Evolutionary conservation across 2,113 vertebrate genomes (phyloP).

Genomic region (Eclectus roratus): DNA sequence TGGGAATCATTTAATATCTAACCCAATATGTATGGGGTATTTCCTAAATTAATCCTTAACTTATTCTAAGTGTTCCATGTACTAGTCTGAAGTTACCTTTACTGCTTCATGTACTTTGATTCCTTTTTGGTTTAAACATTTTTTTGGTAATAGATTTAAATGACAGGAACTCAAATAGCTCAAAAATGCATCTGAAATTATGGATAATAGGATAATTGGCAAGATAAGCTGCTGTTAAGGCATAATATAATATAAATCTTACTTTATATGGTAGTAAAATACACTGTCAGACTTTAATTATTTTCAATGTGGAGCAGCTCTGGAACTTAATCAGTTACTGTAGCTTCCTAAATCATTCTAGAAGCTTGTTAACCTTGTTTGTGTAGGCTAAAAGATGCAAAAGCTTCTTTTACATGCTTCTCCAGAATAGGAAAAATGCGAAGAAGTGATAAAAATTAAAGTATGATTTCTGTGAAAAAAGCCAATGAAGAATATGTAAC

Average conservation of each 20-base stretch:
- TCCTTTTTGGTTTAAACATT: background rate
- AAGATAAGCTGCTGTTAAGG: slow-evolving; percentile 22
- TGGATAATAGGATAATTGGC: slow-evolving; percentile 6
- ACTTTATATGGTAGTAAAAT: background rate
- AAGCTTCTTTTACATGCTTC: background rate
- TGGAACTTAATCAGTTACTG: background rate
- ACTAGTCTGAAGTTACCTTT: background rate
- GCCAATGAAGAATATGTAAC: background rate
- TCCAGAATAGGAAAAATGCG: background rate
- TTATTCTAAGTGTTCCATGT: background rate
- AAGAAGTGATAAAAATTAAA: background rate
- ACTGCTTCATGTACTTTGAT: background rate
- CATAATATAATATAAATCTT: background rate
- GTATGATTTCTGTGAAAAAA: background rate
- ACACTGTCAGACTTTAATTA: slow-evolving; percentile 15
- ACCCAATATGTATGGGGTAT: background rate
- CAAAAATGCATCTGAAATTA: background rate
- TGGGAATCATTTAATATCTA: background rate
- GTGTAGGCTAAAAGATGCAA: background rate
- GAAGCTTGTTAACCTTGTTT: background rate
- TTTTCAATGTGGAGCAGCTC: background rate
- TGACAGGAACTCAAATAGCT: background rate
- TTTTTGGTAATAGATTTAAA: background rate
- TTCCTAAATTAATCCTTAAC: background rate
- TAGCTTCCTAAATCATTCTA: background rate